Base-by-base conservation (phyloP, 2,797 vertebrate species). In the Xenentodon cancila region DNA sequence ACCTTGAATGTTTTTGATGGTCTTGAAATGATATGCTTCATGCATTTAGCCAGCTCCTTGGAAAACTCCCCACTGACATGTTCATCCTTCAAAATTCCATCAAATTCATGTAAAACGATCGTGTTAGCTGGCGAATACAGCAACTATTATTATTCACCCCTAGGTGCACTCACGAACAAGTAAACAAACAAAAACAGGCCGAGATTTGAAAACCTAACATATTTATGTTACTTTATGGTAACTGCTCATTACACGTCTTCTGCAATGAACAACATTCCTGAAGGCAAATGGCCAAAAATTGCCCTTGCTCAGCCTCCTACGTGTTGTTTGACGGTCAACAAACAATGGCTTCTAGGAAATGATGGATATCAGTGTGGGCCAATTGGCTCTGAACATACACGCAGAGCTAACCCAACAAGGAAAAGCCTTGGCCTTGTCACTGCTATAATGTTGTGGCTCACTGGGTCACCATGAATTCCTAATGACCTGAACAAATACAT, bases 261-360 rank as follows among this genome's bases (percentile, higher is more conserved):
- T 59, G 60, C 22, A 30, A 59, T 25, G 7, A 48, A 51, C 25
- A 58, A 18, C 52, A 66, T 34, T 32, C 53, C n/a, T 21, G 72
- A 72, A 63, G 46, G 62, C 68, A 81, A 79, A 79, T 53, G 12
- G 51, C 22, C 75, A 75, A 62, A 48, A 65, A 46, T 34, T 67
- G 47, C 47, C 67, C 54, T 69, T 66, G 12, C 53, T 53, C 46
- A 73, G 53, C 59, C 63, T 84, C 59, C 64, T 54, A 15, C 68
- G 70, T 62, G 57, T 64, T 80, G 55, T 84, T 67, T 71, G 64
- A 79, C 61, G 53, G 69, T 79, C 81, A 84, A 64, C 62, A 74
- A 83, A 81, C 79, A 82, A 84, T 83, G 80, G 84, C 81, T 92
- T 89, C 88, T 80, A 84, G 65, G 82, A 88, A 90, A 11, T 52